Percentiles rank a stretch among this genome's conserved stretches.
Conservation (phyloP, 2,888 invertebrate genomes). For the Saturnia pavonia region DNA sequence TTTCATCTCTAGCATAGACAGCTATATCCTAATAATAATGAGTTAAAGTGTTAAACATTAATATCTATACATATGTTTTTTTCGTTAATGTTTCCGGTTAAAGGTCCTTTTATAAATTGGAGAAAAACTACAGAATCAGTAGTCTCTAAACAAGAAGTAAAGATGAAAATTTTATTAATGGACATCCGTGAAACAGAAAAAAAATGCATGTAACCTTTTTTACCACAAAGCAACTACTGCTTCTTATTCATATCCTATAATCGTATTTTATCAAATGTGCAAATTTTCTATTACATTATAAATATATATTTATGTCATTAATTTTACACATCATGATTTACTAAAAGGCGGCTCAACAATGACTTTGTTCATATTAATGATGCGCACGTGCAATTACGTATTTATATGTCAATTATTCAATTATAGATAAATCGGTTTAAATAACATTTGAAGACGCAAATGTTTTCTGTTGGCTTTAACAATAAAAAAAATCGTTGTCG, state of each 20-base stretch:
- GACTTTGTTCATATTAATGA: no score
- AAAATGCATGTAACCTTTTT: neutral
- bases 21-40: neutral
- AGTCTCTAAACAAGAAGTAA: no score
- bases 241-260: no score
- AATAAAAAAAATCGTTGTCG: neutral
- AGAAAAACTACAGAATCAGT: no score
- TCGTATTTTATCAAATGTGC: no score
- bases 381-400: no score
- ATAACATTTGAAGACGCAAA: no score
- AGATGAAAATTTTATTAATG: no score
- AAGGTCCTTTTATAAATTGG: neutral
- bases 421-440: no score
- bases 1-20: neutral
- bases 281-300: neutral
- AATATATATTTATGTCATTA: neutral
- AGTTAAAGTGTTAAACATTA: neutral
- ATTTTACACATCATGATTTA: neutral
- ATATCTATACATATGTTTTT: neutral
- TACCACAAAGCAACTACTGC: neutral
- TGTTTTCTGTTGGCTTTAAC: neutral
- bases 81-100: neutral
- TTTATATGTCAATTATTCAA: no score
- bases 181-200: no score
- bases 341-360: neutral